These are phyloP conservation scores for Plebejus melissa DNA, from an alignment of 2,888 invertebrate species.

Conservation along the genomic window DNA sequence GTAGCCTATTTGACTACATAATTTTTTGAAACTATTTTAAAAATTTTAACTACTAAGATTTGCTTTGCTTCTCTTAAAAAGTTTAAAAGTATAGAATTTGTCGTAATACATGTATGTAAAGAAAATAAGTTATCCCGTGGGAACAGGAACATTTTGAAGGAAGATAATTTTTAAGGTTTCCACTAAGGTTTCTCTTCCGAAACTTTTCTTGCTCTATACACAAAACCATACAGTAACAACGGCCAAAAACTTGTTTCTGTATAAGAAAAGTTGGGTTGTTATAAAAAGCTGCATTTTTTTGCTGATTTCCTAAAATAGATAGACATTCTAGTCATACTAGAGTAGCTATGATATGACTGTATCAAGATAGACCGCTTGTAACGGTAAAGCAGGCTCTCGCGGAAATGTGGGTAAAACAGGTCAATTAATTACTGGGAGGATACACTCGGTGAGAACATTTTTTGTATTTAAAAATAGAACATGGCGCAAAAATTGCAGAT, in stretches of 20 bases:
- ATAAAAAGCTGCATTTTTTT: background rate
- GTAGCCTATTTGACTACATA: too few species aligned
- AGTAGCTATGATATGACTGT: background rate
- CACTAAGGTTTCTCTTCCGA: background rate
- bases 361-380: background rate
- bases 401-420: background rate
- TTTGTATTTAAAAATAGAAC: background rate
- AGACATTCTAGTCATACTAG: conserved; percentile 9
- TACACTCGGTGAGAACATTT: background rate
- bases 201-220: background rate
- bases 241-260: too few species aligned
- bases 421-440: background rate
- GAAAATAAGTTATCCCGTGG: too few species aligned
- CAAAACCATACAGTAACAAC: background rate
- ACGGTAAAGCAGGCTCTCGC: conserved; percentile 16
- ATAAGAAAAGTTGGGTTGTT: too few species aligned
- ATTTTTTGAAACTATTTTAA: too few species aligned
- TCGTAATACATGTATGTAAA: too few species aligned
- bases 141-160: too few species aligned
- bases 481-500: background rate
- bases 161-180: too few species aligned
- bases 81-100: too few species aligned
- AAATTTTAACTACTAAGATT: too few species aligned
- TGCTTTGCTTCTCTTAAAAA: too few species aligned
- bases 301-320: conserved; percentile 32